Evolutionary conservation across 2,888 invertebrate species (phyloP), one percentile per base, ranked within the genome.

Genomic region (Mechanitis mazaeus): DNA sequence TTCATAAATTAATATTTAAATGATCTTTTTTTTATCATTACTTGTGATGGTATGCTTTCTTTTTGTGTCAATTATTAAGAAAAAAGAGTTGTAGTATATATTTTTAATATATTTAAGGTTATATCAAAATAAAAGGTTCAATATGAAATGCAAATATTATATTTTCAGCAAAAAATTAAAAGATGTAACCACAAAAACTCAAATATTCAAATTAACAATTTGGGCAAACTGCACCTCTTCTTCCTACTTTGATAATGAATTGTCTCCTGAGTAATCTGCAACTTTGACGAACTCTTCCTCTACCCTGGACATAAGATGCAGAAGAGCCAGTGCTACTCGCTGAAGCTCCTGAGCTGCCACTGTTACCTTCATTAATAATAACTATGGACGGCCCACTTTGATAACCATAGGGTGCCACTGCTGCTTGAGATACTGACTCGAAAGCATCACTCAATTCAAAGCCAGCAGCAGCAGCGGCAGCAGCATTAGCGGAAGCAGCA

Each of bases 211-310:
- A 61, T 72, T 79, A 86, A 70, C 87, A 88, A 53, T 75, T 77
- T 28, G 68, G 64, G 65, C 85, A 87, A 55, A 77, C 77, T 38
- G 68, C 71, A 59, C 79, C 77, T 59, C 75, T 75, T 57, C 74
- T 75, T 57, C 80, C 78, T 55, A 76, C 74, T 71, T 80, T 84
- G 6, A 87, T 81, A 45, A 75, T 68, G 35, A 85, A 75, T 63
- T 83, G 79, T 54, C 73, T 75, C 42, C 84, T 82, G 38, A 70
- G 71, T 2, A 85, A 75, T 46, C 73, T 76, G 64, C 87, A 86
- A n/a, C 72, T 68, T 66, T 76, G 79, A 58, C 81, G 80, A 20
- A 75, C 71, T 54, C 78, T 76, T 35, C 69, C 67, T 46, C 76
- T 71, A 50, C 75, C 73, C 38, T 69, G 69, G n/a, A 66, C 69